These are phyloP conservation scores for Saimiri boliviensis DNA, from an alignment of 2,113 vertebrate genomes.

Conservation along the genomic window DNA sequence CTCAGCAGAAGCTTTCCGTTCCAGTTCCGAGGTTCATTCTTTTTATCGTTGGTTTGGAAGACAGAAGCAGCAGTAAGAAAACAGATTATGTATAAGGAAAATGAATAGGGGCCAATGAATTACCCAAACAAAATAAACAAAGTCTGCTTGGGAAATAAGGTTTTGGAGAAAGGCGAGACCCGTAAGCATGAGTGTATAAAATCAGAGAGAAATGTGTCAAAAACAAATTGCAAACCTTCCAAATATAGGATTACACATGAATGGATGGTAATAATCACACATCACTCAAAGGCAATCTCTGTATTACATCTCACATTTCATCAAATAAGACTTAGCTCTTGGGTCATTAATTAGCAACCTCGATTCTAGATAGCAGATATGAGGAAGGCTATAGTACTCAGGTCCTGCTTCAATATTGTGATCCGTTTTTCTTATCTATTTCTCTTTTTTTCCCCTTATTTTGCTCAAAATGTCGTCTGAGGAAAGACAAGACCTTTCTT, in stretches of 20 bases:
- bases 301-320: conserved; percentile 69
- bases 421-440: not conserved
- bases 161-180: conserved; percentile 50
- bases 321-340: not conserved
- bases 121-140: conserved; percentile 33
- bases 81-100: conserved; percentile 35
- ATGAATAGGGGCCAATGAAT: conserved; percentile 25
- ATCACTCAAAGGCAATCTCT: conserved; percentile 48
- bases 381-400: not conserved
- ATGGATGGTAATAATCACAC: conserved; percentile 68
- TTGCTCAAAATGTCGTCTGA: not conserved
- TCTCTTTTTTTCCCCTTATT: not conserved
- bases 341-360: conserved; percentile 51
- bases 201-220: conserved; percentile 77
- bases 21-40: not conserved
- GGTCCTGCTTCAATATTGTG: not conserved
- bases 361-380: not conserved
- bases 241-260: conserved; percentile 1
- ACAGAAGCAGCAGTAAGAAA: not conserved
- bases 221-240: conserved; percentile 74
- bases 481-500: not conserved
- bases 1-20: not conserved
- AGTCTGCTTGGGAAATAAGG: conserved; percentile 50
- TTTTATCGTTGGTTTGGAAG: not conserved
- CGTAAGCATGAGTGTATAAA: not conserved